Conservation (phyloP, 2,888 invertebrate species). For the Synanthedon formicaeformis region DNA sequence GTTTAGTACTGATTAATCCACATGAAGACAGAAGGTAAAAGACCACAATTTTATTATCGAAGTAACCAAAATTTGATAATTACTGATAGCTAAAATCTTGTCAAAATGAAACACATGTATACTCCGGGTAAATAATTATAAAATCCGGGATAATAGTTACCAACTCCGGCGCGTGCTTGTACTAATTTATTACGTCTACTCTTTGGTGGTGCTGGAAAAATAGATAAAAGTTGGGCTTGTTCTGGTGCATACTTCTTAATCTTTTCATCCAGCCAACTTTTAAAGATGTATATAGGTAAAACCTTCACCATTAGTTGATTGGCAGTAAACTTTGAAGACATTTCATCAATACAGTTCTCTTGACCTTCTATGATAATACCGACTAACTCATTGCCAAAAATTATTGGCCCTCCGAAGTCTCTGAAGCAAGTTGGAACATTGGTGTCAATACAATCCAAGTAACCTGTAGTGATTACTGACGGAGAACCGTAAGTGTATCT, state of each 20-base stretch:
- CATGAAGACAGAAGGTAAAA: no score
- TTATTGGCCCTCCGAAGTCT: constrained; percentile 49
- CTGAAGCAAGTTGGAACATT: constrained; percentile 50
- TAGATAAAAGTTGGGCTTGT: constrained; percentile 24
- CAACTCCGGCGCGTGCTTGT: not conserved
- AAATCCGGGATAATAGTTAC: not conserved
- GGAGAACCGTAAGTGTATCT: constrained; percentile 15
- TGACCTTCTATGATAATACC: constrained; percentile 45
- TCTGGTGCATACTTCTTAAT: constrained; percentile 41
- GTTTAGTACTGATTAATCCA: no score
- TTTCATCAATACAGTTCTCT: constrained; percentile 41
- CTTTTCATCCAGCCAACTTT: constrained; percentile 49
- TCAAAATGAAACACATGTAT: not conserved
- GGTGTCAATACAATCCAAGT: constrained; percentile 53
- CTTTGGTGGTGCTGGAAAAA: constrained; percentile 34
- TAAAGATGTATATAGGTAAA: constrained; percentile 44
- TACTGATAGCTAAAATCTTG: not conserved
- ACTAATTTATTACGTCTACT: not conserved
- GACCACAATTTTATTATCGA: not conserved
- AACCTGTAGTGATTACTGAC: constrained; percentile 23
- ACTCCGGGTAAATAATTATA: not conserved
- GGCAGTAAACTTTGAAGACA: constrained; percentile 36
- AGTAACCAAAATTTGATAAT: constrained; percentile 5
- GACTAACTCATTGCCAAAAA: constrained; percentile 42
- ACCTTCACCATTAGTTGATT: constrained; percentile 42